Percentiles rank a stretch among this genome's conserved stretches.
Conservation (phyloP, 2,888 invertebrate genomes). For the Pollenia angustigena region DNA sequence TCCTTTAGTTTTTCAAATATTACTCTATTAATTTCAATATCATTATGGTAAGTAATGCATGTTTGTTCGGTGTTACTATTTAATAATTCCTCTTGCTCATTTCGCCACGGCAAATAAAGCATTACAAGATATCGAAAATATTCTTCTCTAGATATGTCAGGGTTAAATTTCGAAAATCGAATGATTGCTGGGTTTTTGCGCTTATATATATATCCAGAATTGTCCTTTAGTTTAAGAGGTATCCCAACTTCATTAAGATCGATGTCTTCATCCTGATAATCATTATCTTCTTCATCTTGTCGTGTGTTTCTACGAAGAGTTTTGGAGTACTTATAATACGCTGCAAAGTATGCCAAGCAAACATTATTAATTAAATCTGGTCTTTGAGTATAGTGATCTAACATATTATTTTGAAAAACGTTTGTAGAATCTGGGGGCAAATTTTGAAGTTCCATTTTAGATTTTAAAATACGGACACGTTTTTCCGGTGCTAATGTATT, state of each 20-base stretch:
- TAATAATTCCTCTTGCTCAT: neutral
- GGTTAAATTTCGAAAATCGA: slow-evolving; percentile 1
- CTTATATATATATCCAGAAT: slow-evolving; percentile 2
- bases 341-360: too few species aligned
- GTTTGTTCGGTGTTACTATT: neutral
- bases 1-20: slow-evolving; percentile 22
- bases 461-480: neutral
- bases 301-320: neutral
- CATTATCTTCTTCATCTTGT: neutral
- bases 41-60: neutral
- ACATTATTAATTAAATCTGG: slow-evolving; percentile 21
- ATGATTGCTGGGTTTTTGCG: neutral
- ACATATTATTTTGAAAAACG: neutral
- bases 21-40: neutral
- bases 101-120: slow-evolving; percentile 19
- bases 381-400: slow-evolving; percentile 39
- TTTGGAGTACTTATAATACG: slow-evolving; percentile 3
- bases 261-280: neutral
- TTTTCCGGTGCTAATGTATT: slow-evolving; percentile 40
- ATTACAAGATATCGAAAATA: slow-evolving; percentile 1
- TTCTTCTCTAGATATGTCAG: neutral
- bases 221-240: neutral
- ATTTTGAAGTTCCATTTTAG: neutral
- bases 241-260: neutral
- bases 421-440: neutral